Evolutionary conservation across 2,113 vertebrate genomes (phyloP).

Genomic region (Choloepus hoffmanni): DNA sequence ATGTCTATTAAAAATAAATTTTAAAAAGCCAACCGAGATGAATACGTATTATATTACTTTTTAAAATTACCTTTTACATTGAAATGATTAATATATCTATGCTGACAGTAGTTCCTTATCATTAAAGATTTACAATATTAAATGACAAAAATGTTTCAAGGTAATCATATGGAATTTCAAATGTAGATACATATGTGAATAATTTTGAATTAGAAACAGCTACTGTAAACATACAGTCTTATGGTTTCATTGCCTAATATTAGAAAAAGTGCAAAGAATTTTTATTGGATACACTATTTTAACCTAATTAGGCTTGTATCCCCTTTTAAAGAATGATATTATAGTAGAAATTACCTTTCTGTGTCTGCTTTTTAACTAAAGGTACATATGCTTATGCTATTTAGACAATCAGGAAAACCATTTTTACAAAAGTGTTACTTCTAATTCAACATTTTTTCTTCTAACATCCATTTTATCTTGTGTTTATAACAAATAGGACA

Average conservation of each 20-base stretch:
- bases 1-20: neutral
- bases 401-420: neutral
- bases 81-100: neutral
- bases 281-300: neutral
- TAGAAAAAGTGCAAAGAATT: neutral
- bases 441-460: neutral
- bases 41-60: neutral
- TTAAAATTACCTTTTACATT: neutral
- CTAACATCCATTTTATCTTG: too few relatives aligned
- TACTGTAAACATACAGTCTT: neutral
- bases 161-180: neutral
- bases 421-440: neutral
- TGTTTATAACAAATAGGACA: neutral
- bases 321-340: neutral
- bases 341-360: neutral
- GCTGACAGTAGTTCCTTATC: neutral
- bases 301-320: neutral
- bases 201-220: neutral
- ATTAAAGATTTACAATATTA: neutral
- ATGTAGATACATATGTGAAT: neutral
- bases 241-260: neutral
- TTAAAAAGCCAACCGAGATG: neutral
- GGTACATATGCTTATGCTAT: neutral
- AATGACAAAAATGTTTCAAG: neutral
- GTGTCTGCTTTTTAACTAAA: neutral